Evolutionary conservation across 1,140 invertebrate species (phyloP).

Genomic region (Danaus plexippus): DNA sequence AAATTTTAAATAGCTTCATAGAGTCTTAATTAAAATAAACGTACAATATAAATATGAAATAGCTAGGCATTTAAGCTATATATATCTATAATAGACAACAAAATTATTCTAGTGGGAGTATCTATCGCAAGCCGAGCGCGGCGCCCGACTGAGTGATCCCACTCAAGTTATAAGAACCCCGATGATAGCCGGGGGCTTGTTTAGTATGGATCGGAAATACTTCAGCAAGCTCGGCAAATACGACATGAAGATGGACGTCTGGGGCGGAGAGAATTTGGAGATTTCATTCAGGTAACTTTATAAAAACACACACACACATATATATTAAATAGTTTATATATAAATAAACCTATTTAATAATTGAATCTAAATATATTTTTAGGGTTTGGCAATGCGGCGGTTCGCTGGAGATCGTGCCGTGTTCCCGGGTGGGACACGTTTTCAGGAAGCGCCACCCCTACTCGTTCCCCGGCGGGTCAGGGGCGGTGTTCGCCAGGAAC

Average conservation of each 20-base stretch:
- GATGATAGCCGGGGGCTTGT: conserved; percentile 95
- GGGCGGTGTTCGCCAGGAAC: conserved; percentile 91
- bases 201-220: conserved; percentile 92
- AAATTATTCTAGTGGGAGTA: conserved; percentile 86
- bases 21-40: too few species aligned
- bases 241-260: conserved; percentile 98
- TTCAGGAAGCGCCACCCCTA: conserved; percentile 96
- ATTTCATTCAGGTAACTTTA: conserved; percentile 70
- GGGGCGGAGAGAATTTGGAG: conserved; percentile 79
- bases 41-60: too few species aligned
- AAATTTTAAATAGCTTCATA: too few species aligned
- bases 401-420: conserved; percentile 93
- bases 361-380: conserved; percentile 16
- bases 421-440: conserved; percentile 91
- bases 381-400: conserved; percentile 90
- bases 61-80: too few species aligned
- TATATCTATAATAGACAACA: too few species aligned
- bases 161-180: conserved; percentile 88
- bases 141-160: conserved; percentile 85
- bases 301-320: too few species aligned
- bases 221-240: conserved; percentile 97
- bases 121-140: conserved; percentile 86
- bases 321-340: background rate
- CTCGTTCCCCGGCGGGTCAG: conserved; percentile 93
- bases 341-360: conserved; percentile 3